Conservation (phyloP, 2,113 vertebrate species). For the Rhabdornis inornatus region DNA sequence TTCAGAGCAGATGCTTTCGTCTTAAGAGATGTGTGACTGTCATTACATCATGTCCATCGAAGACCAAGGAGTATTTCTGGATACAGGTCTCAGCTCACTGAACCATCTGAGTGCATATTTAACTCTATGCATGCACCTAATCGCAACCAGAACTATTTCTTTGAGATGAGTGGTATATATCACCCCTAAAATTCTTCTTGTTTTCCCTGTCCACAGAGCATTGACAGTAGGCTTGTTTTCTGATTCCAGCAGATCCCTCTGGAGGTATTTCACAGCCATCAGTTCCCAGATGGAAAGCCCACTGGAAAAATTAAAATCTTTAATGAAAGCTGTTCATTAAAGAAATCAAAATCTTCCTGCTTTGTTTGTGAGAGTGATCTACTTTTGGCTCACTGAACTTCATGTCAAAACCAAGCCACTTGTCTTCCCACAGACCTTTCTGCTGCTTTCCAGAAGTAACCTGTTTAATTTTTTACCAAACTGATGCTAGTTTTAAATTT, state of each 20-base stretch:
- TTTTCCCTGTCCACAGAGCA: not conserved
- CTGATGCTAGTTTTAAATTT: not conserved
- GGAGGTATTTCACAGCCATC: not conserved
- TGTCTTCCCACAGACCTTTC: not conserved
- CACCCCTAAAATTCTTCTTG: not conserved
- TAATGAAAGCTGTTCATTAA: not conserved
- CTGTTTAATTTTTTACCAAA: not conserved
- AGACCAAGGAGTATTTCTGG: not conserved
- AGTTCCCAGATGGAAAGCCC: not conserved
- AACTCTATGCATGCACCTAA: not conserved
- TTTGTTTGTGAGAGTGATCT: not conserved
- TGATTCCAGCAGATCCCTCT: not conserved
- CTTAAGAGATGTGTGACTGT: not conserved
- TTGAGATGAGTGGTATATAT: not conserved
- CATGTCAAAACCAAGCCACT: not conserved
- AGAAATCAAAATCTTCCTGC: not conserved
- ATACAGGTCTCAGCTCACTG: not conserved
- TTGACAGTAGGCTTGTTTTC: not conserved
- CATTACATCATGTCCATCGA: accelerated
- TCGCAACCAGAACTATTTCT: not conserved
- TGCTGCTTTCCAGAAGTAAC: not conserved
- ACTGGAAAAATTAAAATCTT: too few species aligned
- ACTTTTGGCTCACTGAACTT: not conserved
- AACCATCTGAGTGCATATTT: not conserved
- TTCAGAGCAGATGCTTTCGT: not conserved